phyloP scores from a whole-genome alignment of 2,888 invertebrate species.

The Prosapia bicincta region DNA sequence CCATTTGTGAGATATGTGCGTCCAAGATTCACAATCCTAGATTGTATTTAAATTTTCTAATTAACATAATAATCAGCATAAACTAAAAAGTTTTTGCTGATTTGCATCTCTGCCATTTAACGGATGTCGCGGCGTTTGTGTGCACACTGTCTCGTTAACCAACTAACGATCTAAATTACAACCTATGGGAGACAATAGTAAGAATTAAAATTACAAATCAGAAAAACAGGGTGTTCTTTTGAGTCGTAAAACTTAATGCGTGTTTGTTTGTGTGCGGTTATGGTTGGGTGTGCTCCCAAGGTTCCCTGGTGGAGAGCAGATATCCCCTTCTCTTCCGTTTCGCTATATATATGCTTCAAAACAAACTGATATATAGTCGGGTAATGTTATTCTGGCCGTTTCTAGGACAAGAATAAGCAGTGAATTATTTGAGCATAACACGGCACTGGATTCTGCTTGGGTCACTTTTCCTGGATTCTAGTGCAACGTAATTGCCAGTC shows the following conservation, averaged over 20 bases:
- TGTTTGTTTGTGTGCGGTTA: background rate
- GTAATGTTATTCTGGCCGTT: background rate
- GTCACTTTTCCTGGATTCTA: background rate
- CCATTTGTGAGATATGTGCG: background rate
- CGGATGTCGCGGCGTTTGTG: background rate
- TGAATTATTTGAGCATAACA: background rate
- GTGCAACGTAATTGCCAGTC: background rate
- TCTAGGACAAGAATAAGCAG: background rate
- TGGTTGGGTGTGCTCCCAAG: background rate
- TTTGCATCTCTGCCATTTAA: background rate
- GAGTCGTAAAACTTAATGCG: background rate
- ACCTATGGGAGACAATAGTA: background rate
- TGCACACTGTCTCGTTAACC: background rate
- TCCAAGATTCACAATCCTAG: background rate
- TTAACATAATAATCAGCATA: background rate
- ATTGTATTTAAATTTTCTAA: constrained; percentile 2
- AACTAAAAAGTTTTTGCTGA: background rate
- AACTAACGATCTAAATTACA: background rate
- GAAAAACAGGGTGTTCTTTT: background rate
- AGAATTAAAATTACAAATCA: background rate
- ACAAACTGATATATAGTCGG: background rate
- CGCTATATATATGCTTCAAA: background rate
- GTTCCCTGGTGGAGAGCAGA: background rate
- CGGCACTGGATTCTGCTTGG: background rate
- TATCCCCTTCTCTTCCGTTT: background rate